Evolutionary conservation across 2,113 vertebrate species (phyloP).

Genomic region (Ailurus styani): DNA sequence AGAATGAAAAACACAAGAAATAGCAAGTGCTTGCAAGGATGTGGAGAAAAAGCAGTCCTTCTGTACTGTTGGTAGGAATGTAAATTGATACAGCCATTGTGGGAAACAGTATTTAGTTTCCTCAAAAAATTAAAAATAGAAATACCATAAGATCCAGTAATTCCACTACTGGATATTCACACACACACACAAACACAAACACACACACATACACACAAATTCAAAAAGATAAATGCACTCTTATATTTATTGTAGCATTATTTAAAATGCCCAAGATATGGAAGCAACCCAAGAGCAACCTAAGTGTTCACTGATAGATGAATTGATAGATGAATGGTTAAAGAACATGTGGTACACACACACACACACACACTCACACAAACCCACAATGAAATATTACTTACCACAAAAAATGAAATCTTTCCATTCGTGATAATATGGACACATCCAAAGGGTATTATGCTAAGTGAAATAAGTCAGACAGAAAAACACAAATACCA

Average conservation of each 20-base stretch:
- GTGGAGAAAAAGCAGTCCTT: not conserved
- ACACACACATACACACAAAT: not conserved
- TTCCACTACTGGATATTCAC: not conserved
- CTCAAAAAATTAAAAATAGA: not conserved
- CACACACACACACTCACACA: not conserved
- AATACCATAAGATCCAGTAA: not conserved
- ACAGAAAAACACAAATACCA: not conserved
- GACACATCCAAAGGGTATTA: not conserved
- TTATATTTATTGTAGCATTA: not conserved
- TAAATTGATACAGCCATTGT: not conserved
- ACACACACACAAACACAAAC: no score
- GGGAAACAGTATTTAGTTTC: not conserved
- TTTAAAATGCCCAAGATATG: not conserved
- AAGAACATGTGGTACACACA: not conserved
- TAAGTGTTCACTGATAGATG: not conserved
- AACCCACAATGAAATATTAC: not conserved
- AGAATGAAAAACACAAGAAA: not conserved
- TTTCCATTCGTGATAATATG: not conserved
- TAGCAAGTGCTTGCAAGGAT: not conserved
- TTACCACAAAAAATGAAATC: not conserved
- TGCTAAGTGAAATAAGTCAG: not conserved
- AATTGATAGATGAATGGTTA: not conserved
- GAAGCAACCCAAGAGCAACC: not conserved
- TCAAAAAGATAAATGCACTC: not conserved
- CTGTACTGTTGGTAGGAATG: not conserved